phyloP scores from a whole-genome alignment of 2,888 invertebrate genomes.

The Caenorhabditis zanzibari region DNA sequence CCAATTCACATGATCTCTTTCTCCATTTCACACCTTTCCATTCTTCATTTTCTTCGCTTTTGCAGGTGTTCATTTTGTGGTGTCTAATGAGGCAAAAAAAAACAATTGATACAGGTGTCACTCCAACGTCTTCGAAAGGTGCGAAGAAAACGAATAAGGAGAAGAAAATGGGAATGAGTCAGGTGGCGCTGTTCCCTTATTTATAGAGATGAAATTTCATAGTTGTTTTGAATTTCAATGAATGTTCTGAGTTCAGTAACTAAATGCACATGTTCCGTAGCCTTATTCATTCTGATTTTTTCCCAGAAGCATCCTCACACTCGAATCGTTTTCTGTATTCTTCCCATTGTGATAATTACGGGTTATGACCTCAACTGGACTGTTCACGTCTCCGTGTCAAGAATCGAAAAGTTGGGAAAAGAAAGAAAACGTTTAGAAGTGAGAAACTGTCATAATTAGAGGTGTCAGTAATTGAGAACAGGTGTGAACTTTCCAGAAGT shows the following conservation, averaged over 20 bases:
- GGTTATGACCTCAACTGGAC: slow-evolving; percentile 38
- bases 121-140: slow-evolving; percentile 13
- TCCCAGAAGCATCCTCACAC: slow-evolving; percentile 35
- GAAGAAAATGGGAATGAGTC: slow-evolving; percentile 9
- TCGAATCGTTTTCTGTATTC: neutral
- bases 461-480: slow-evolving; percentile 43
- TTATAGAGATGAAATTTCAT: neutral
- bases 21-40: neutral
- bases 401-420: slow-evolving; percentile 23
- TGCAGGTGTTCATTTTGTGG: slow-evolving; percentile 49
- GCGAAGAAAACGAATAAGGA: neutral
- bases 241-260: too few species aligned
- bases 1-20: neutral
- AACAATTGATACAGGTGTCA: slow-evolving; percentile 55
- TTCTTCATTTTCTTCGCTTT: slow-evolving; percentile 16
- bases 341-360: slow-evolving; percentile 27
- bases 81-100: slow-evolving; percentile 49
- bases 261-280: too few species aligned
- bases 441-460: slow-evolving; percentile 35
- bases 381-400: slow-evolving; percentile 26
- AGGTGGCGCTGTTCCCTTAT: slow-evolving; percentile 31
- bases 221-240: neutral
- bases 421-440: slow-evolving; percentile 25
- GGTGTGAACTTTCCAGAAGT: slow-evolving; percentile 12
- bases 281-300: neutral